Evolutionary conservation across 2,113 vertebrate species (phyloP), one percentile per base, ranked within the genome.

Genomic region (Periophthalmodon schlosseri): DNA sequence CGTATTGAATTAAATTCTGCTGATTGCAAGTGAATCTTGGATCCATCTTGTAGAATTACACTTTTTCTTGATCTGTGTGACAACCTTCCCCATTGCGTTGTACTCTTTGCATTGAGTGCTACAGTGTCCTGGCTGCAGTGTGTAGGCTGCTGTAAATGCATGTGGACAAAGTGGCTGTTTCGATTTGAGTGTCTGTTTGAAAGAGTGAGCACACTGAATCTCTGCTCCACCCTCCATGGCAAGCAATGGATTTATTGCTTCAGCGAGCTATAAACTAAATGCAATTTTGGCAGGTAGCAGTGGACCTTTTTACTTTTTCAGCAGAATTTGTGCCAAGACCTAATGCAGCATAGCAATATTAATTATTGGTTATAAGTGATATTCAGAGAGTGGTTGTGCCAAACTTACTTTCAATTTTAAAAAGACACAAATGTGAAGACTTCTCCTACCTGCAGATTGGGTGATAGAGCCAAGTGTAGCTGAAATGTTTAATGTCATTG

Each of bases 251-350:
- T 81, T 58, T 70, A 63, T 70, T 78, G 66, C 82, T 57, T 54
- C 58, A 70, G 39, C 68, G 77, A 80, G 69, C 77, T 56, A 65
- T 70, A 70, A n/a, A 60, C 68, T 81, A 72, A 83, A 73, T 81
- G 73, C 77, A 70, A 47, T 74, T 74, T 78, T 85, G 83, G 75
- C 79, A 76, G 76, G 68, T 34, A 65, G 60, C 49, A 13, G 63
- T 70, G 70, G 44, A 69, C 44, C 39, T 33, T 49, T n/a, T 72
- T 39, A 61, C 74, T 69, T 72, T 72, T 23, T 73, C 63, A 50
- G 44, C n/a, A 18, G 49, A 58, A 36, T 3, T 0, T 2, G 46
- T 81, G 81, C 84, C 81, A 77, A 74, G 34, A 64, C 72, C 5
- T 61, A 66, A 77, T 78, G 54, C 75, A 57, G 56, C 52, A 71